A percentile compares a stretch with the other conserved stretches of the same genome.
These are phyloP conservation scores for Sebastes vulpes DNA, from an alignment of 2,797 vertebrate species.

Conservation along the genomic window DNA sequence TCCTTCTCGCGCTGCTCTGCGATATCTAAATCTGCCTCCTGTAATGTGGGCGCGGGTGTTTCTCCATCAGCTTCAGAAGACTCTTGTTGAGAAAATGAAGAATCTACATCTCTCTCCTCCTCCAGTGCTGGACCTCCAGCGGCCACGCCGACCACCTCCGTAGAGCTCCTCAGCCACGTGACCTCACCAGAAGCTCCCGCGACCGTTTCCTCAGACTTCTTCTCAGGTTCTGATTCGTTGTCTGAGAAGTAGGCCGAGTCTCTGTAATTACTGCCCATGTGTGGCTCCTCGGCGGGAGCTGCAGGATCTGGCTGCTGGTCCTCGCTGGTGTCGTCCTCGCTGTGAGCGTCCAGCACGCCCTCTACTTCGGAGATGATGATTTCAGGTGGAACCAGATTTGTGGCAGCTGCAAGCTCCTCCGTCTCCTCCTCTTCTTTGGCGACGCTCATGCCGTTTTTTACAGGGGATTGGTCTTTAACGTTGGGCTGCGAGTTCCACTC, in stretches of 20 bases:
- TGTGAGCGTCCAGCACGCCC: constrained; percentile 53
- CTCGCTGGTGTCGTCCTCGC: constrained; percentile 61
- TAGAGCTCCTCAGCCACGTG: constrained; percentile 46
- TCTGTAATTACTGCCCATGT: constrained; percentile 87
- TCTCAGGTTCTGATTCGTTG: constrained; percentile 95
- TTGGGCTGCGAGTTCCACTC: constrained; percentile 94
- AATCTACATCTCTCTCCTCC: constrained; percentile 32
- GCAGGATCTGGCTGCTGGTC: constrained; percentile 62
- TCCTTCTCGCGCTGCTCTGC: constrained; percentile 47
- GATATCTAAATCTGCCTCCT: constrained; percentile 33
- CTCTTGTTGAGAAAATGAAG: constrained; percentile 39
- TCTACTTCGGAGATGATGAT: constrained; percentile 91
- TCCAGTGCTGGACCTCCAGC: neutral
- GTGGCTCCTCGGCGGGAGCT: constrained; percentile 70
- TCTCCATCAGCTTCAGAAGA: constrained; percentile 15
- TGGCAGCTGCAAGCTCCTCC: constrained; percentile 9
- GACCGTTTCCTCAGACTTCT: constrained; percentile 86
- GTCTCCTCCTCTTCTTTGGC: constrained; percentile 59
- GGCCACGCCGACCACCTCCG: constrained; percentile 3
- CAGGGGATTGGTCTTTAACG: constrained; percentile 76
- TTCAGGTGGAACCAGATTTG: constrained; percentile 83
- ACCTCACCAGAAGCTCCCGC: constrained; percentile 52
- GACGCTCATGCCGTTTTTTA: constrained; percentile 66
- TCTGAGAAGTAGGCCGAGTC: constrained; percentile 99
- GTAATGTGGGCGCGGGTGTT: neutral